These are phyloP conservation scores for Bellardia bayeri DNA, from an alignment of 2,888 invertebrate genomes.

Conservation along the genomic window DNA sequence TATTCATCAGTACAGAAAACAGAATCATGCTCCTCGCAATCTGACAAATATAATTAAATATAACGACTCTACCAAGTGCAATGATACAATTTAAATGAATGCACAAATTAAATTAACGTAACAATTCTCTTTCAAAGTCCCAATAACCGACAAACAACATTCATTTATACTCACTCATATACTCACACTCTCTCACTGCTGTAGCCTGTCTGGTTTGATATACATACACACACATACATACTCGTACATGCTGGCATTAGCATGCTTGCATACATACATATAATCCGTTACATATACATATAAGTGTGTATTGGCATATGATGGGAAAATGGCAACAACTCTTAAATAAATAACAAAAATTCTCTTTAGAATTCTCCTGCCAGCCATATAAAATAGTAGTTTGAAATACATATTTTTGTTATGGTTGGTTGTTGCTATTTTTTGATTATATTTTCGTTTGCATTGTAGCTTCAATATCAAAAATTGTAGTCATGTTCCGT, in stretches of 20 bases:
- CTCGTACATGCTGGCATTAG: background rate
- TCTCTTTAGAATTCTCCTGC: slow-evolving; percentile 65
- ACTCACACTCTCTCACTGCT: slow-evolving; percentile 13
- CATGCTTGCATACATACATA: background rate
- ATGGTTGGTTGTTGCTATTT: slow-evolving; percentile 16
- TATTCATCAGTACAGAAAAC: slow-evolving; percentile 61
- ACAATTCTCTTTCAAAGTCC: slow-evolving; percentile 61
- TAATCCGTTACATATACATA: background rate
- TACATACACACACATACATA: background rate
- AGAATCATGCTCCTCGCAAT: slow-evolving; percentile 62
- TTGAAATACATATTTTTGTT: slow-evolving; percentile 8
- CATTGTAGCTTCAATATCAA: background rate
- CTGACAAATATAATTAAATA: slow-evolving; percentile 72
- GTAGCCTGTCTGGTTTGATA: background rate
- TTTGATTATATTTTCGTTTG: slow-evolving; percentile 12
- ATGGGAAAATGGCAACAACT: slow-evolving; percentile 42
- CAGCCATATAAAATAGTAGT: slow-evolving; percentile 46
- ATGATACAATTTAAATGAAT: slow-evolving; percentile 72
- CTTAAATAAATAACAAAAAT: slow-evolving; percentile 63
- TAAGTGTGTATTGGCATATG: too few species aligned
- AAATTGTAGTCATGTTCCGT: slow-evolving; percentile 1
- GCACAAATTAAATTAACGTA: slow-evolving; percentile 71
- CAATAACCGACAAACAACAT: slow-evolving; percentile 45
- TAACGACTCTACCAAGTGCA: slow-evolving; percentile 71
- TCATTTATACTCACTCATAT: background rate